phyloP scores from a whole-genome alignment of 2,113 vertebrate genomes.

The Elachura formosa region DNA sequence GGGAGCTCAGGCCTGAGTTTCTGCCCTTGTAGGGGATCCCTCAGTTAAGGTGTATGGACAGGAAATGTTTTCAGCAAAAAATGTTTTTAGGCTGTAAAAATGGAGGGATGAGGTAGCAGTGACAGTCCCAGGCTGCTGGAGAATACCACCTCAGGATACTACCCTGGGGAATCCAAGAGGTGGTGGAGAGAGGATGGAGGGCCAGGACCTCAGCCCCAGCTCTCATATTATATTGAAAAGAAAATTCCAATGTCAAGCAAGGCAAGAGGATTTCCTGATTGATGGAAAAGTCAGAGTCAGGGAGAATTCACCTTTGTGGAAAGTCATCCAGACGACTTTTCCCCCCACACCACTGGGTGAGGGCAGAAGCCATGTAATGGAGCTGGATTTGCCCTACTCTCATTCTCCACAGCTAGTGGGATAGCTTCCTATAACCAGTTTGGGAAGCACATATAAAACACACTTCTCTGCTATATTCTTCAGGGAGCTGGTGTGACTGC shows the following conservation, averaged over 20 bases:
- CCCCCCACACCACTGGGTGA: background rate
- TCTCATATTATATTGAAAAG: background rate
- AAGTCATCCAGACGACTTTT: background rate
- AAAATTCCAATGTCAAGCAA: background rate
- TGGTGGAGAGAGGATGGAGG: background rate
- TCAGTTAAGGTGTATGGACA: fast-evolving
- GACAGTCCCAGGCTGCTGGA: background rate
- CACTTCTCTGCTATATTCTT: fast-evolving
- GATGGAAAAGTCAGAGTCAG: background rate
- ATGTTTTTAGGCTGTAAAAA: background rate
- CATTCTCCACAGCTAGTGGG: background rate
- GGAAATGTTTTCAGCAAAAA: no score
- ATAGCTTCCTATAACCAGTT: background rate
- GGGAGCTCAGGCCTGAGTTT: background rate
- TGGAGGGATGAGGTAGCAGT: background rate
- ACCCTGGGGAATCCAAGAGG: background rate
- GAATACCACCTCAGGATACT: no score
- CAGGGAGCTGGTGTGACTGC: background rate
- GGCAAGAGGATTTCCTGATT: background rate
- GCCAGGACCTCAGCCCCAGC: background rate
- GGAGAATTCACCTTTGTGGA: background rate
- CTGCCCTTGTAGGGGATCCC: background rate
- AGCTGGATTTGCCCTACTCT: background rate
- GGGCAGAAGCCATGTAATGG: background rate
- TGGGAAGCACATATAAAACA: background rate